Evolutionary conservation across 2,888 invertebrate genomes (phyloP), one percentile per base, ranked within the genome.

Genomic region (Anarsia innoxiella): DNA sequence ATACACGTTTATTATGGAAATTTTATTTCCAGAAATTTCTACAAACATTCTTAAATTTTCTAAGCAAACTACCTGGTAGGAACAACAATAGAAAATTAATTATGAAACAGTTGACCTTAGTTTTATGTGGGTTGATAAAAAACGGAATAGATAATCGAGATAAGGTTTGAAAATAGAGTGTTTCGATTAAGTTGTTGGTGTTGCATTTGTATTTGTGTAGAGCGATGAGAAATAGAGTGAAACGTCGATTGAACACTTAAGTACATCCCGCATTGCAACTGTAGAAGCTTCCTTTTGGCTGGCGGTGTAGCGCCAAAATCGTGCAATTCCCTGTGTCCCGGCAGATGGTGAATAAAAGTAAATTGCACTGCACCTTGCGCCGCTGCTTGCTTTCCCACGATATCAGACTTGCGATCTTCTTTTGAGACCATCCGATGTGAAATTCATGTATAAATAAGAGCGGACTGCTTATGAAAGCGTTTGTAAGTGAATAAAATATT

Each of bases 331-430:
- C 38, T 41, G 27, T 31, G 23, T 53, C 46, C 45, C 51, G 48
- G 61, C 63, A 65, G 63, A 61, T 64, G 64, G 51, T 59, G 59
- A 54, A 61, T 59, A 68, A 69, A 67, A 63, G 67, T 63, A 66
- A 75, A 71, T 42, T 69, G 67, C 66, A 57, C 46, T 57, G 60
- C 69, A 70, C 68, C 70, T 74, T 66, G 62, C 62, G 43, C 45
- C 61, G 43, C 45, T 47, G 41, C 51, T 51, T 46, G 46, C 42
- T 44, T 74, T 73, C 76, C 67, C 72, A 75, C 74, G 69, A 45
- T 59, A 54, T 56, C 47, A 32, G 35, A 35, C 34, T 26, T 25
- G 32, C 15, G 13, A 27, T 31, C 36, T 36, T 27, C 37, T 37
- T 36, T 34, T 23, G 39, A 41, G 40, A 42, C 32, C 29, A 36